Evolutionary conservation across 2,113 vertebrate genomes (phyloP).

Genomic region (Boulengeromyrus knoepffleri): DNA sequence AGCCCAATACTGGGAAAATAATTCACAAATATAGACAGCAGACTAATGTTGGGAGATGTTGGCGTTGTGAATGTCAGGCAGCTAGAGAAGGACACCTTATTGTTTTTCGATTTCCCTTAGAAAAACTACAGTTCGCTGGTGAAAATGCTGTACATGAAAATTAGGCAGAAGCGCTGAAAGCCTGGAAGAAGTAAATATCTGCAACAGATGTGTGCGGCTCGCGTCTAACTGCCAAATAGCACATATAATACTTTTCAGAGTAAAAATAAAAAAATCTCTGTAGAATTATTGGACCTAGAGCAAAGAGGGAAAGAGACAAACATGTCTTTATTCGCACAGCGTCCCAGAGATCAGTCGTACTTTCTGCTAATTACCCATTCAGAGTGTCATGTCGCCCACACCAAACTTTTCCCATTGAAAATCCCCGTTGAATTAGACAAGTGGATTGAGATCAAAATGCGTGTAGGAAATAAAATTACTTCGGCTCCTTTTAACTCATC

Average conservation of each 20-base stretch:
- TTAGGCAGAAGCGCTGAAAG: neutral
- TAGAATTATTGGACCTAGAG: neutral
- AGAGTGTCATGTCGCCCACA: neutral
- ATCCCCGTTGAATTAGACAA: neutral
- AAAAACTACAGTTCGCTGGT: neutral
- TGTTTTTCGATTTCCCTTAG: neutral
- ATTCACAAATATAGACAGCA: neutral
- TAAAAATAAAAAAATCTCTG: neutral
- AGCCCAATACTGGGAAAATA: neutral
- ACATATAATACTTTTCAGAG: neutral
- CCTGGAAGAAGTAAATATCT: neutral
- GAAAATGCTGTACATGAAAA: neutral
- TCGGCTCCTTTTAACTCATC: neutral
- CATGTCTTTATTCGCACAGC: neutral
- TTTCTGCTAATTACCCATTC: conserved; percentile 5
- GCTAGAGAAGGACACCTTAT: neutral
- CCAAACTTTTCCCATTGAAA: neutral
- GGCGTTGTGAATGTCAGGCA: neutral
- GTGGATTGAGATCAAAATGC: neutral
- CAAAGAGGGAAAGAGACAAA: neutral
- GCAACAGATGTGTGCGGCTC: neutral
- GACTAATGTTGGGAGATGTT: neutral
- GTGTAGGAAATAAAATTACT: neutral
- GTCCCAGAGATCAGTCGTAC: neutral
- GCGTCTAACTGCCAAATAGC: neutral